These are phyloP conservation scores for Rynchops niger DNA, from an alignment of 2,113 vertebrate genomes.

Conservation along the genomic window DNA sequence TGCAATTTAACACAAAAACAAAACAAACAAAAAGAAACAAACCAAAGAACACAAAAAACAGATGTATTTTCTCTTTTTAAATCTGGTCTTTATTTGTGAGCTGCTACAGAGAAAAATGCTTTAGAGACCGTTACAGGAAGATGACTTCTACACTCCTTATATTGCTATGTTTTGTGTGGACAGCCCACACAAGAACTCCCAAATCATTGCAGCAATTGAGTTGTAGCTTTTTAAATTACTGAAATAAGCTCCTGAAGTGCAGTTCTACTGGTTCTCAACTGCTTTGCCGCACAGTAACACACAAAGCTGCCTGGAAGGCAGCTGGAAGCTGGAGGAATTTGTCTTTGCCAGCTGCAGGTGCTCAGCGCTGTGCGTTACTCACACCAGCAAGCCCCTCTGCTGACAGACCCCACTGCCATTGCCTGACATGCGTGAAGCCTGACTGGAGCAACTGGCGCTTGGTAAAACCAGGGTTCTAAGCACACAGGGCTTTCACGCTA, in stretches of 20 bases:
- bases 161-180: not conserved
- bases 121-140: not conserved
- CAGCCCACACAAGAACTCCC: not conserved
- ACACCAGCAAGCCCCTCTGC: not conserved
- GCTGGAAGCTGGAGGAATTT: not conserved
- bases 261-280: not conserved
- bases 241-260: not conserved
- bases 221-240: not conserved
- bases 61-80: not conserved
- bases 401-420: not conserved
- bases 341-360: not conserved
- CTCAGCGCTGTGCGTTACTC: not conserved
- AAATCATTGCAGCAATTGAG: not conserved
- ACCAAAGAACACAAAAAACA: not conserved
- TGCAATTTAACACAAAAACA: not conserved
- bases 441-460: not conserved
- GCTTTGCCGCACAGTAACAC: not conserved
- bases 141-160: not conserved
- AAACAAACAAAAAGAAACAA: not conserved
- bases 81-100: not conserved
- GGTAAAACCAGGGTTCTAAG: not conserved
- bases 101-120: not conserved
- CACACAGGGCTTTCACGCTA: rapidly evolving
- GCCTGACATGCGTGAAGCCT: not conserved
- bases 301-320: not conserved